Evolutionary conservation across 2,888 invertebrate species (phyloP), one percentile per base, ranked within the genome.

Genomic region (Minunthozetes semirufus): DNA sequence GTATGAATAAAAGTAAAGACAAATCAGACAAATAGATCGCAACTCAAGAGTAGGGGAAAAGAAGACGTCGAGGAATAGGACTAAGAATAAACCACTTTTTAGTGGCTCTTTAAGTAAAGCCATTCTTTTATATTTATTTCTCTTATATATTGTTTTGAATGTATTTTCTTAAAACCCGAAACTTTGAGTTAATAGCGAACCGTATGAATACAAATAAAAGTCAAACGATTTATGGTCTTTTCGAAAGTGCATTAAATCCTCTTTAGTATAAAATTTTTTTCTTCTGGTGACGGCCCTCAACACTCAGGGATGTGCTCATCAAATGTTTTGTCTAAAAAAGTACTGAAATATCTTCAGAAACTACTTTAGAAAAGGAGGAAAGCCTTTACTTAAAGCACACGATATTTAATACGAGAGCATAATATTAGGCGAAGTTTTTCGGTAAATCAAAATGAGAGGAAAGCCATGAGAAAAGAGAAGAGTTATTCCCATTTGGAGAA

Each of bases 401-500:
- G 25, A 22, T 13, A 11, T 56, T 2, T 56, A 25, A 56, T 25
- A 25, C 56, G 9, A 53, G 53, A n/a, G 22, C 9, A 53, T 53
- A 19, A 53, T 53, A 53, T 48, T 13, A 19, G 8, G 5, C 8
- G 8, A 56, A 25, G 2, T 42, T 42, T 13, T 42, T 42, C 42
- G 42, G 11, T 42, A 42, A 42, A 42, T 42, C 42, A 42, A 42
- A 50, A 50, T n/a, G 50, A 50, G 17, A 50, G 50, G 50, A 50
- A 50, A 50, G 19, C n/a, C n/a, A n/a, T 5, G 11, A 42, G 42
- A 42, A 13, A 42, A 13, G 19, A 50, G 22, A 42, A 13, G 19
- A 50, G 22, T 42, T n/a, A 63, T 63, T 63, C 63, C 63, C 63
- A 33, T 63, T 63, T 63, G 63, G 63, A 33, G n/a, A 15, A 29